Base-by-base conservation (phyloP, 2,113 vertebrate species). In the Harpagus bidentatus region DNA sequence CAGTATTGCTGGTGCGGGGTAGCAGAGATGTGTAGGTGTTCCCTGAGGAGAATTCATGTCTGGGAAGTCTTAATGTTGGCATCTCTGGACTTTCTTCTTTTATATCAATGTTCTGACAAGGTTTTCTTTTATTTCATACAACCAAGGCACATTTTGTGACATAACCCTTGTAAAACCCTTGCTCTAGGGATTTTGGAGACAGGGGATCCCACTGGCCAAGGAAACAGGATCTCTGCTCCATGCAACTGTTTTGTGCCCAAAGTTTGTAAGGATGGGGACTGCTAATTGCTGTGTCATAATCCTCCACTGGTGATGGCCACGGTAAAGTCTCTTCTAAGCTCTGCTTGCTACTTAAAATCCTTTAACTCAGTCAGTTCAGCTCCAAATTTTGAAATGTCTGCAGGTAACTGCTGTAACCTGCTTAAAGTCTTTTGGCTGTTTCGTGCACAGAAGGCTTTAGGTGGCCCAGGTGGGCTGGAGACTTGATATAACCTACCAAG, bases 71-170 rank as follows among this genome's bases (percentile, higher is more conserved):
- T 55, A 47, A 6, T 16, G 11, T n/a, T 61, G 40, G 6, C 3
- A 2, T 52, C 11, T 74, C 58, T 69, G 22, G 15, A 13, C 20
- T 52, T 62, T 80, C 16, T 47, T 59, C 18, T 70, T 53, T 23
- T 66, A 0, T 26, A 28, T 15, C 0, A 0, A 36, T 21, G 23
- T 43, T 83, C 19, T 65, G 48, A 29, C 5, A n/a, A 34, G 28
- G 3, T 43, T 86, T 78, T 40, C 3, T 77, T 61, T 76, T 6
- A 21, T 67, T 77, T 71, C 8, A 3, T 29, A 16, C 3, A 36
- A 67, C 28, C 32, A 31, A 45, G 10, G 32, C 3, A 8, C 2
- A 4, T 70, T 90, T 61, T 76, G 29, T n/a, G 26, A 10, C 6
- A 19, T 11, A 71, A 34, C 17, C 36, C 17, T 20, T 16, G 47